A percentile compares a stretch with the other conserved stretches of the same genome.
Evolutionary conservation across 2,797 vertebrate species (phyloP).

Genomic region (Hemitrygon akajei): DNA sequence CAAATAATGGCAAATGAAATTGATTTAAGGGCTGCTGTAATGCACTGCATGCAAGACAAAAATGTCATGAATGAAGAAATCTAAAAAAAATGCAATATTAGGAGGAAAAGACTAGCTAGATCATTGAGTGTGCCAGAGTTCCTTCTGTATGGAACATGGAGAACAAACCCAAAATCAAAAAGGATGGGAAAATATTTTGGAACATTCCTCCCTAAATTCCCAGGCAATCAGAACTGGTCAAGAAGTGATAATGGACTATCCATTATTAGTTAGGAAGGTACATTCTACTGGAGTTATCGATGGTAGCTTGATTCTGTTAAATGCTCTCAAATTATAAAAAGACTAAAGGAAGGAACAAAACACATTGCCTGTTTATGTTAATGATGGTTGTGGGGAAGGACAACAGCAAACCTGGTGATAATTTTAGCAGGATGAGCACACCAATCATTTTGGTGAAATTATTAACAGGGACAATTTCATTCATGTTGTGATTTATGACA

Average conservation of each 20-base stretch:
- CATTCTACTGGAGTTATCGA: neutral
- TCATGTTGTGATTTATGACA: neutral
- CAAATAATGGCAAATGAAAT: neutral
- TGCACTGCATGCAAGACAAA: neutral
- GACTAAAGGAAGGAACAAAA: neutral
- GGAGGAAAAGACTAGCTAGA: too few species aligned
- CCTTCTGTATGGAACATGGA: neutral
- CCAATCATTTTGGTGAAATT: neutral
- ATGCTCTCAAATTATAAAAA: neutral
- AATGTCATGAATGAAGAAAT: neutral
- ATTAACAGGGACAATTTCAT: neutral
- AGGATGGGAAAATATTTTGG: neutral
- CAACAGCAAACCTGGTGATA: neutral
- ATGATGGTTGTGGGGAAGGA: neutral
- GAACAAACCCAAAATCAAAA: neutral
- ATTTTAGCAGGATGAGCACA: neutral
- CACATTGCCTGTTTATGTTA: neutral
- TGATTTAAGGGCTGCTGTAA: neutral
- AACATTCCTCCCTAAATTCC: neutral
- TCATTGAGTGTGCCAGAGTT: too few species aligned
- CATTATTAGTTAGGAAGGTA: too few species aligned
- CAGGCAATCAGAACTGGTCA: neutral
- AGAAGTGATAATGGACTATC: neutral
- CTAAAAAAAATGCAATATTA: too few species aligned
- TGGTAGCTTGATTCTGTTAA: neutral